Evolutionary conservation across 2,113 vertebrate species (phyloP), one percentile per base, ranked within the genome.

Genomic region (Corythaeola cristata): DNA sequence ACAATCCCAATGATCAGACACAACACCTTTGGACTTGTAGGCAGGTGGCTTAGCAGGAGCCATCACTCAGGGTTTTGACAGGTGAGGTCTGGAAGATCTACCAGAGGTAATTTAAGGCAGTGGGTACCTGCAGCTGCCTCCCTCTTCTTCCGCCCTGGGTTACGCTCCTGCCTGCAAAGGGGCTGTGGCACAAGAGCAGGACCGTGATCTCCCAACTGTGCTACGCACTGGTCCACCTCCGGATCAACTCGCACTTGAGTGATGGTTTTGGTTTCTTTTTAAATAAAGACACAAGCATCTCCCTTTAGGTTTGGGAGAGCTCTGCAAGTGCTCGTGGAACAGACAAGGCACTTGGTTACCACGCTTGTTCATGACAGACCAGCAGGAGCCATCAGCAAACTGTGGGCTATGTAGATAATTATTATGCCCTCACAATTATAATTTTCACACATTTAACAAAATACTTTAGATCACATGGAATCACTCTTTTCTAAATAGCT

Each of bases 391-490:
- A 5, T 71, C 67, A 93, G 68, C 78, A 93, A 79, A 74, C 71
- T 49, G 50, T 45, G 75, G 67, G 45, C 50, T 69, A 37, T 50
- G 59, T 26, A 89, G 71, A 69, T 83, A 79, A 91, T 85, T 88
- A 90, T 83, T 93, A 89, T 1, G 0, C 68, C n/a, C 59, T 83
- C 59, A 30, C 27, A 63, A 88, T 50, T 74, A 55, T 45, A 83
- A 89, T 95, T 85, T 91, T 93, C 77, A 90, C 1, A 4, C 77
- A 82, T 68, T 88, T 96, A 96, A 74, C 90, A 91, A 94, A 94
- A 95, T 83, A 93, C 67, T 93, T 91, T 7, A 79, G 88, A 90
- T 93, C 87, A 85, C 64, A 89, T 15, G 71, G 62, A 88, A 79
- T 82, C 81, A 60, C 52, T 86, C 68, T 91, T 71, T 84, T 87